A percentile compares a stretch with the other conserved stretches of the same genome.
Conservation (phyloP, 1,140 invertebrate species). For the Aphaenogaster ashmeadi region DNA sequence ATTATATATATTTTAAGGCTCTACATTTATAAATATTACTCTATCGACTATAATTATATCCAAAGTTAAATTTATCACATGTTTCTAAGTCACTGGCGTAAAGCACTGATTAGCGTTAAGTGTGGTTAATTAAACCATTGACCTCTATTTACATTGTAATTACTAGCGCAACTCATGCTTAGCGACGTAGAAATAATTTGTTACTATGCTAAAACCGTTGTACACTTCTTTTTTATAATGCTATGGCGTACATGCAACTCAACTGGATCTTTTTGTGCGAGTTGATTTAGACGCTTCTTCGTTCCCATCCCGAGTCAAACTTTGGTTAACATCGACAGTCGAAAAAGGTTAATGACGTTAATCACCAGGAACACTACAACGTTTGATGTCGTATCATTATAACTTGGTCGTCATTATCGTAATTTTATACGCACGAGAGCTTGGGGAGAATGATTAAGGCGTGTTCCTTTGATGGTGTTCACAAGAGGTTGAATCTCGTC, state of each 20-base stretch:
- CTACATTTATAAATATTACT: background rate
- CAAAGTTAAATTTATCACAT: background rate
- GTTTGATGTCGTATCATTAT: constrained; percentile 65
- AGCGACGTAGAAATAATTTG: constrained; percentile 5
- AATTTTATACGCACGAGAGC: constrained; percentile 67
- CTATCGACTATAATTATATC: background rate
- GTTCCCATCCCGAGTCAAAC: constrained; percentile 13
- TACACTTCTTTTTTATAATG: background rate
- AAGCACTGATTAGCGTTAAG: background rate
- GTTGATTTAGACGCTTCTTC: background rate
- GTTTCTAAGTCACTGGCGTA: constrained; percentile 5
- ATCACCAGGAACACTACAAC: constrained; percentile 31
- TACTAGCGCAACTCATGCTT: background rate
- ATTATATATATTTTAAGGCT: background rate
- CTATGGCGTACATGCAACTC: background rate
- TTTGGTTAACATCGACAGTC: constrained; percentile 26
- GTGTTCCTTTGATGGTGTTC: constrained; percentile 63
- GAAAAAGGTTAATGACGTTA: constrained; percentile 51
- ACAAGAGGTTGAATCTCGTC: constrained; percentile 49
- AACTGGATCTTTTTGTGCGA: background rate
- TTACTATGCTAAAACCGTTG: background rate
- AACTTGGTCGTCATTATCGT: constrained; percentile 60
- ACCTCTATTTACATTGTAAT: constrained; percentile 7
- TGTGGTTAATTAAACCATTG: background rate
- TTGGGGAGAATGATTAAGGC: constrained; percentile 64